Conservation (phyloP, 1,140 invertebrate species). For the Drosophila rhopaloa region DNA sequence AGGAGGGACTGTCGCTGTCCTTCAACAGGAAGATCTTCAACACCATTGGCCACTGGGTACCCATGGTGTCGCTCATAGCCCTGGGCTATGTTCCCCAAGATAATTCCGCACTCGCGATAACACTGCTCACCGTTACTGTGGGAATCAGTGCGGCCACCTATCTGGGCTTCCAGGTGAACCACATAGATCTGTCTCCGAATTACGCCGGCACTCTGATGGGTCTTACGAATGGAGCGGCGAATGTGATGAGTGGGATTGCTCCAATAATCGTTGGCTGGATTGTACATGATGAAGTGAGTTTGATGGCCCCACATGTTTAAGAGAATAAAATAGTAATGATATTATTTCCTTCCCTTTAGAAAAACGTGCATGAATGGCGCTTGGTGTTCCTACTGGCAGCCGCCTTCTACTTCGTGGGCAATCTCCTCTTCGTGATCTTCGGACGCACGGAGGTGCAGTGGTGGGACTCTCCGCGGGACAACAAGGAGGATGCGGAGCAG, state of each 20-base stretch:
- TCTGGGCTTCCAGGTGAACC: constrained; percentile 89
- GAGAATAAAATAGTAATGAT: not conserved
- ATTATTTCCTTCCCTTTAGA: constrained; percentile 22
- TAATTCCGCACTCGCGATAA: constrained; percentile 86
- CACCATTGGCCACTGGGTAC: constrained; percentile 87
- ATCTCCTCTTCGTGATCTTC: constrained; percentile 89
- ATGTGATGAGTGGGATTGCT: constrained; percentile 90
- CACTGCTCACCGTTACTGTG: constrained; percentile 89
- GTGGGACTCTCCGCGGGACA: constrained; percentile 86
- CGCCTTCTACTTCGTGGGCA: constrained; percentile 89
- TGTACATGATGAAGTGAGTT: constrained; percentile 87
- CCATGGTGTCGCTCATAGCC: constrained; percentile 88
- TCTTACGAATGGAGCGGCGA: constrained; percentile 91
- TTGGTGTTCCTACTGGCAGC: constrained; percentile 91
- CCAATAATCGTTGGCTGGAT: constrained; percentile 88
- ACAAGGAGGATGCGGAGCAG: constrained; percentile 56
- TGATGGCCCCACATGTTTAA: rapidly evolving
- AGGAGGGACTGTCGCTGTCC: constrained; percentile 86
- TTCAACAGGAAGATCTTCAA: constrained; percentile 89
- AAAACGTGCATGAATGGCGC: constrained; percentile 87
- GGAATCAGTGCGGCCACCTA: constrained; percentile 91
- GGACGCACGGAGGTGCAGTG: constrained; percentile 87
- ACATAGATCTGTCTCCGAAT: constrained; percentile 91
- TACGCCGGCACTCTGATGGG: constrained; percentile 90
- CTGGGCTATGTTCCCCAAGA: constrained; percentile 87